Evolutionary conservation across 2,888 invertebrate species (phyloP).

Genomic region (Drosophila buzzatii): DNA sequence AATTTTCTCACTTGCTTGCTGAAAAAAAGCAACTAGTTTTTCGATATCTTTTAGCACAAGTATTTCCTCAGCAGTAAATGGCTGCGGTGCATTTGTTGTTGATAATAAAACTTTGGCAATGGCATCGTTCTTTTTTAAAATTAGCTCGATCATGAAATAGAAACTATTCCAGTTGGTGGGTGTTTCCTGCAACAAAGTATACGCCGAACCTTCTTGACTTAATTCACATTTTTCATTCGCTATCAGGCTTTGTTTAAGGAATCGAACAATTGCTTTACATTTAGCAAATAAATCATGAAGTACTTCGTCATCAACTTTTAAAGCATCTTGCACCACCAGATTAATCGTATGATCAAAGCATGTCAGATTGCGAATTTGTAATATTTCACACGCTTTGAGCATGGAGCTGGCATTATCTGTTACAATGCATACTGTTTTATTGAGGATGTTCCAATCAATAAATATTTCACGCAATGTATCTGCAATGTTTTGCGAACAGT

Average conservation of each 20-base stretch:
- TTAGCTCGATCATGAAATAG: no score
- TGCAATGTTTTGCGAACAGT: no score
- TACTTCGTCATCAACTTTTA: slow-evolving; percentile 22
- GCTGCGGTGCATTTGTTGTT: slow-evolving; percentile 14
- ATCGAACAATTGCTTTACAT: no score
- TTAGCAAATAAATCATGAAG: no score
- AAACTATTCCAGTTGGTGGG: no score
- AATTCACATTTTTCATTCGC: no score
- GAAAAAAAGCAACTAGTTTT: slow-evolving; percentile 29
- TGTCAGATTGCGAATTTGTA: slow-evolving; percentile 35
- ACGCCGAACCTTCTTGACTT: no score
- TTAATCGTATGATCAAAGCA: slow-evolving; percentile 41
- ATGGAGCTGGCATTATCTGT: slow-evolving; percentile 42
- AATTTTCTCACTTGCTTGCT: slow-evolving; percentile 11
- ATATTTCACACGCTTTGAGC: slow-evolving; percentile 42
- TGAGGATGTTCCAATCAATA: no score
- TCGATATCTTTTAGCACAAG: slow-evolving; percentile 22
- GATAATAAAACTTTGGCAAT: slow-evolving; percentile 19
- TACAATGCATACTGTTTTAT: slow-evolving; percentile 14
- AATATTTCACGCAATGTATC: no score
- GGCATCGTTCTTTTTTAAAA: no score
- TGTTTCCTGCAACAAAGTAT: no score
- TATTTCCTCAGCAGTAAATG: slow-evolving; percentile 29
- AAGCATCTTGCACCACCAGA: slow-evolving; percentile 38
- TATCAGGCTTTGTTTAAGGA: no score